These are phyloP conservation scores for Thereva unica DNA, from an alignment of 2,888 invertebrate species.

Conservation along the genomic window DNA sequence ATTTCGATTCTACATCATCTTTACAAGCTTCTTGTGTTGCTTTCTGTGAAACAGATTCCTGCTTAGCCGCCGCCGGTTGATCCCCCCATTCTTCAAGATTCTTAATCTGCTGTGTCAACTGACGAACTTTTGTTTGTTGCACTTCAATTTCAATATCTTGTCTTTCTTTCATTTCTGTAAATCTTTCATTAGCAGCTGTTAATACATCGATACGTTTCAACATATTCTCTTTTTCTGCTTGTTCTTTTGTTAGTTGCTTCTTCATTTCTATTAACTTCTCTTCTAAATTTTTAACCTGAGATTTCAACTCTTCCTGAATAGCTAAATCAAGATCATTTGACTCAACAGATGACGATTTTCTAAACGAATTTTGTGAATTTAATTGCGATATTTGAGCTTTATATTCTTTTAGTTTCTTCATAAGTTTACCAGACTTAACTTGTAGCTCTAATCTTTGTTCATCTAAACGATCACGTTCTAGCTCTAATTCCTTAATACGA, in stretches of 20 bases:
- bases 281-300: slow-evolving; percentile 69
- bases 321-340: slow-evolving; percentile 72
- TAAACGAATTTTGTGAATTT: slow-evolving; percentile 32
- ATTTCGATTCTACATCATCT: slow-evolving; percentile 46
- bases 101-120: slow-evolving; percentile 69
- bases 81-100: slow-evolving; percentile 60
- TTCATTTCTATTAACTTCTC: slow-evolving; percentile 66
- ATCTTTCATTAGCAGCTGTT: slow-evolving; percentile 73
- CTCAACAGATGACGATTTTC: slow-evolving; percentile 59
- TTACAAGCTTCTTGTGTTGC: not conserved
- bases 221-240: slow-evolving; percentile 69
- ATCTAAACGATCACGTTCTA: slow-evolving; percentile 63
- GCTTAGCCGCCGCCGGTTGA: not conserved
- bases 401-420: slow-evolving; percentile 83
- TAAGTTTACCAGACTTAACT: slow-evolving; percentile 74
- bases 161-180: slow-evolving; percentile 79
- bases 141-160: slow-evolving; percentile 76
- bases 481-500: slow-evolving; percentile 64
- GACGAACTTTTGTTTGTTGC: slow-evolving; percentile 73
- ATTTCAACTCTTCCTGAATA: slow-evolving; percentile 79
- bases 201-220: slow-evolving; percentile 74
- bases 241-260: slow-evolving; percentile 64
- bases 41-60: not conserved
- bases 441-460: slow-evolving; percentile 69
- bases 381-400: slow-evolving; percentile 67